Evolutionary conservation across 2,888 invertebrate genomes (phyloP), one percentile per base, ranked within the genome.

Genomic region (Ctenicera cuprea): DNA sequence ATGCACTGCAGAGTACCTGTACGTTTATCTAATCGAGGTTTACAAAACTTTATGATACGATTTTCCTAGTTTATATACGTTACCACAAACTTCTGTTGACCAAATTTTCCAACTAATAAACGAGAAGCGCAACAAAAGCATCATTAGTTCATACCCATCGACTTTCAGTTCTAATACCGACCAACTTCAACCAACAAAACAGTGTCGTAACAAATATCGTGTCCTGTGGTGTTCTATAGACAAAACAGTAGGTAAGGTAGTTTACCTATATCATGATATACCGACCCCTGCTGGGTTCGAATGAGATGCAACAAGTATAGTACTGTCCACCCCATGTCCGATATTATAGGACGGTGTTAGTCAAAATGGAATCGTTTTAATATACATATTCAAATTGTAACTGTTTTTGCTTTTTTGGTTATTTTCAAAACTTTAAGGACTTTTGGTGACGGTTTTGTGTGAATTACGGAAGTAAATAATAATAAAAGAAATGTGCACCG

Each of bases 241-340:
- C 59, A 59, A 71, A 71, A 64, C 70, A 70, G 70, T 64, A 70
- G 59, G 59, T 59, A 71, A 45, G 73, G 67, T 73, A 63, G 73
- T 73, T 69, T 75, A 72, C 77, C 76, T 77, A 71, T 73, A 76
- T 75, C 73, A 74, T 64, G 76, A 74, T 73, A 77, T 59, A 65
- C 65, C 57, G 67, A 68, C 69, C 75, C 75, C 70, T 66, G 72
- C 73, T 66, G 76, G 52, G 74, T 62, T 73, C 67, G 76, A 68
- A 77, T 73, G 72, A 61, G 66, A 76, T 68, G 76, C 77, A 77
- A 77, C 77, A 77, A 77, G 77, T 77, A 71, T 71, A 61, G 61
- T 65, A 72, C 75, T 73, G 77, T 77, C 77, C 77, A 77, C 72
- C 74, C 70, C 38, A 54, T 71, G 70, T 70, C 72, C 74, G 71